Percentiles rank a stretch among this genome's conserved stretches.
Evolutionary conservation across 1,140 invertebrate species (phyloP).

Genomic region (Linepithema humile): DNA sequence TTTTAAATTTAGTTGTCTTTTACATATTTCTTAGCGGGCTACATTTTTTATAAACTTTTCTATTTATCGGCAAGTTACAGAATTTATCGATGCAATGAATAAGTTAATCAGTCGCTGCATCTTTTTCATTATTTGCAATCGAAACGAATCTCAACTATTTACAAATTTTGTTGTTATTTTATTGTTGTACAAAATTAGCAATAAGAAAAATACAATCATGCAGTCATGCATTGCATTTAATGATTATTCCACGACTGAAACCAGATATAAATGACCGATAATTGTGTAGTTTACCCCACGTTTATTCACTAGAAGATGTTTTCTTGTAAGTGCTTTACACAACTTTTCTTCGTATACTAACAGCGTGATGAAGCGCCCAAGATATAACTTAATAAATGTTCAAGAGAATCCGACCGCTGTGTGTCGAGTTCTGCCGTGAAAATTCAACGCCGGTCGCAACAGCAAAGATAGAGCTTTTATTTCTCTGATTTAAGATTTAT

Average conservation of each 20-base stretch:
- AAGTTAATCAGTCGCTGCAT: neutral
- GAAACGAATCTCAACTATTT: neutral
- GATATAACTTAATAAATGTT: constrained; percentile 23
- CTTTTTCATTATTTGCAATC: neutral
- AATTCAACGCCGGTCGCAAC: neutral
- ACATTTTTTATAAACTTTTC: neutral
- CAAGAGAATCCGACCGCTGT: neutral
- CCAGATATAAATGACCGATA: neutral
- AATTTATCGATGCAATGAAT: neutral
- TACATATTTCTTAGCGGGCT: neutral
- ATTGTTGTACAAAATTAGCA: neutral
- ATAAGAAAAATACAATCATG: neutral
- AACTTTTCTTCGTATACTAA: neutral
- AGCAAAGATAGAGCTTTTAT: neutral
- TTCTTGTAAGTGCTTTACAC: neutral
- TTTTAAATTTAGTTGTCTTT: neutral
- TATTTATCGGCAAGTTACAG: neutral
- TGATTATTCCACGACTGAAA: neutral
- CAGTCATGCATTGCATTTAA: neutral
- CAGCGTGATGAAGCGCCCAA: neutral
- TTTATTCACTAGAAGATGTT: neutral
- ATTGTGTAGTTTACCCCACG: neutral
- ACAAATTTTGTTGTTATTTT: neutral
- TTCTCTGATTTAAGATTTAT: constrained; percentile 2
- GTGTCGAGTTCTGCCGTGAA: neutral